Base-by-base conservation (phyloP, 2,113 vertebrate species). In the Strix aluco region DNA sequence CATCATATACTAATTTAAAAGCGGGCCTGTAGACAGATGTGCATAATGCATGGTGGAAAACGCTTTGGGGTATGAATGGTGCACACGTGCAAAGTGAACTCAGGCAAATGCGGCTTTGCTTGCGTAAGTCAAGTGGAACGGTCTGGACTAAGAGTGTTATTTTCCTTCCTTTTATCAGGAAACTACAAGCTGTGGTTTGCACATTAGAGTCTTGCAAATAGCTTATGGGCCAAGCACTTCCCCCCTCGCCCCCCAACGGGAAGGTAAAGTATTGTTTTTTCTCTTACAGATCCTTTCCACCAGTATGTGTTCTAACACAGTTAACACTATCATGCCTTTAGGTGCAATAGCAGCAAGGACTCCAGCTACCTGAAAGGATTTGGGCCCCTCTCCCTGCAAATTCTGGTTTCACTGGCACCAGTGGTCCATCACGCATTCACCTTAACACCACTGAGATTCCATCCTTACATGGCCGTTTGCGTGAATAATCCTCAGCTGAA, bases 61-160 rank as follows among this genome's bases (percentile, higher is more conserved):
- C 1, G 38, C n/a, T 62, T 6, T 17, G 58, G 71, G 75, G 47
- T 5, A 47, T 5, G 15, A 40, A 15, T 2, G 29, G 36, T n/a
- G 52, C 26, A 15, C 15, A 16, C 2, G 34, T 22, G 55, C 54
- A 7, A n/a, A 29, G 72, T 3, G 15, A 49, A 12, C 2, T 5
- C 44, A 6, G 23, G 65, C 7, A 62, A 52, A 42, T 0, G 30
- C 0, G 0, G 5, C 38, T 18, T 25, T 19, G n/a, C 44, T 36
- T 25, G 29, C 2, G 0, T 11, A 4, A 40, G 11, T 30, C 67
- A 10, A 19, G 29, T 2, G 20, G 27, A 44, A 44, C 1, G 0
- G 16, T 5, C 2, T 3, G 46, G 20, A 12, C 58, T n/a, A 5
- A 3, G n/a, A 54, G 34, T 7, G 44, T 19, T 26, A 7, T 32